phyloP scores from a whole-genome alignment of 2,888 invertebrate species.

The Julus scandinavius region DNA sequence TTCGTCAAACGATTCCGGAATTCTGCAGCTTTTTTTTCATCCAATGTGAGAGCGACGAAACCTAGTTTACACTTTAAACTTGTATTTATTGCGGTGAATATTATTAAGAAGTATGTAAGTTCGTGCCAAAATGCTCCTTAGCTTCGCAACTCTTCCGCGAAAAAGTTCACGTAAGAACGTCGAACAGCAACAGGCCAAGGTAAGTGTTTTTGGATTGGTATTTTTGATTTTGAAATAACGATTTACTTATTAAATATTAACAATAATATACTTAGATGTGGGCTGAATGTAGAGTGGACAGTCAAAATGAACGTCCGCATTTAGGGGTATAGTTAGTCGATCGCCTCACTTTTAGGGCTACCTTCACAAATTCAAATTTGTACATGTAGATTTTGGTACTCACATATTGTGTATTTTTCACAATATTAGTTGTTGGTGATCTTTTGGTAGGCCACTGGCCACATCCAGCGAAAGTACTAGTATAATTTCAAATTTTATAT shows the following conservation, averaged over 20 bases:
- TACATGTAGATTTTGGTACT: too few relatives aligned
- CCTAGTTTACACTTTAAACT: neutral
- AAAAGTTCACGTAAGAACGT: slow-evolving; percentile 22
- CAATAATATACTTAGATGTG: too few relatives aligned
- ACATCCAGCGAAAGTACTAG: too few relatives aligned
- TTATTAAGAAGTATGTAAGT: neutral
- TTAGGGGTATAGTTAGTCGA: too few relatives aligned
- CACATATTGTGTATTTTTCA: too few relatives aligned
- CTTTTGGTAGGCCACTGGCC: too few relatives aligned
- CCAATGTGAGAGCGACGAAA: neutral
- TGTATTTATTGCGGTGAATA: neutral
- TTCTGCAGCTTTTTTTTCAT: neutral
- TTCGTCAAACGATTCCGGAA: neutral
- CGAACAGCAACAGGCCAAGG: neutral
- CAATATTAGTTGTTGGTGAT: too few relatives aligned
- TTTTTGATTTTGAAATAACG: neutral
- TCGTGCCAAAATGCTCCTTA: neutral
- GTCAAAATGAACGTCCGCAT: too few relatives aligned
- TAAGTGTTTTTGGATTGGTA: neutral
- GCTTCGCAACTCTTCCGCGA: slow-evolving; percentile 29
- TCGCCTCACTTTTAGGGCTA: too few relatives aligned
- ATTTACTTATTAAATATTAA: neutral
- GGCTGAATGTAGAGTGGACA: too few relatives aligned
- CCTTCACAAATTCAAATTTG: too few relatives aligned
- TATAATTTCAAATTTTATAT: too few relatives aligned